These are phyloP conservation scores for Pseudococcus viburni DNA, from an alignment of 2,888 invertebrate genomes.

Conservation along the genomic window DNA sequence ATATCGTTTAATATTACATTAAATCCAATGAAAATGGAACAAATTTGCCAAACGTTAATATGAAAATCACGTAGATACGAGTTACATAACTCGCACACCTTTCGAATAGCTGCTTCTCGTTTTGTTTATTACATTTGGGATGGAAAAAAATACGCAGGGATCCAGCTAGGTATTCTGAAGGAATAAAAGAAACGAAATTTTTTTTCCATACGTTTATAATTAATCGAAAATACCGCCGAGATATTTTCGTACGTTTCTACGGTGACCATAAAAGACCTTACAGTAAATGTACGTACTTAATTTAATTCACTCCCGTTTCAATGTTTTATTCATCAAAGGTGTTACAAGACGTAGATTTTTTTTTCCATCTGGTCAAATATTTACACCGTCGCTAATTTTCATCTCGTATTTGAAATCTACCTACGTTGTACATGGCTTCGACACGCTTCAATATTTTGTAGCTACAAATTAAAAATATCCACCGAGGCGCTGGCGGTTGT, in stretches of 20 bases:
- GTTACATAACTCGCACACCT: not conserved
- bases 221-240: too few species aligned
- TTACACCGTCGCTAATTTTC: slow-evolving; percentile 11
- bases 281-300: not conserved
- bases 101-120: not conserved
- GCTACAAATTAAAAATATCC: not conserved
- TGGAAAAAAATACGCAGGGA: too few species aligned
- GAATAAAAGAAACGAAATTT: too few species aligned
- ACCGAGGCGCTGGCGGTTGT: not conserved
- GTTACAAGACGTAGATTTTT: slow-evolving; percentile 2
- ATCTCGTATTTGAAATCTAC: not conserved
- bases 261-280: too few species aligned
- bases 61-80: not conserved
- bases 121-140: too few species aligned
- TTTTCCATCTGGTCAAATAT: not conserved
- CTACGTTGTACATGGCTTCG: not conserved
- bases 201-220: too few species aligned
- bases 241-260: too few species aligned
- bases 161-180: too few species aligned
- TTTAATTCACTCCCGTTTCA: not conserved
- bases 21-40: not conserved
- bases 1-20: not conserved
- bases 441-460: not conserved
- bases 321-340: slow-evolving; percentile 1
- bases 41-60: not conserved